phyloP scores from a whole-genome alignment of 2,797 vertebrate species.

The Anguilla pacifica region DNA sequence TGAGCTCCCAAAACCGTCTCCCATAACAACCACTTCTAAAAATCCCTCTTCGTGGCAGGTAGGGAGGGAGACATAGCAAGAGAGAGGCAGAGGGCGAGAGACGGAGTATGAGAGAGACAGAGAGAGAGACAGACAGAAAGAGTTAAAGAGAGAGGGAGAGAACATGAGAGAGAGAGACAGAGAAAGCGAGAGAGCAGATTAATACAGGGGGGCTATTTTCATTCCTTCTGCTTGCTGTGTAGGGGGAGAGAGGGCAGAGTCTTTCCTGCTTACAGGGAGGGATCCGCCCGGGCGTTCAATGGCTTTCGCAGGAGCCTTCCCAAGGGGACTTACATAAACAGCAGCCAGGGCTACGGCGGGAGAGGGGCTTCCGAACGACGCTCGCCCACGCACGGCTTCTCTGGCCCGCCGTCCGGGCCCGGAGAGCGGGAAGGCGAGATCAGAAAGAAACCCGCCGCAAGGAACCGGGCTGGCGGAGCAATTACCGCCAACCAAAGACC shows the following conservation, averaged over 20 bases:
- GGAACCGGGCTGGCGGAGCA: not conserved
- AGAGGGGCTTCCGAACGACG: slow-evolving; percentile 9
- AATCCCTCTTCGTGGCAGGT: not conserved
- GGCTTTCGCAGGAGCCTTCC: slow-evolving; percentile 20
- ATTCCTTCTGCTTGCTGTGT: not conserved
- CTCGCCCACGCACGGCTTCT: not conserved
- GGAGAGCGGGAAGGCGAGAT: not conserved
- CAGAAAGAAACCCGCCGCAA: not conserved
- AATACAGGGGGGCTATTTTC: not conserved
- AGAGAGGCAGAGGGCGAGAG: not conserved
- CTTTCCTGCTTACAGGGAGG: not conserved
- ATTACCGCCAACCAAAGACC: not conserved
- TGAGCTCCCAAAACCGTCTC: not conserved
- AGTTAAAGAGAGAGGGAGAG: not conserved
- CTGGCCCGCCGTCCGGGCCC: not conserved
- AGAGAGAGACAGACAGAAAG: not conserved
- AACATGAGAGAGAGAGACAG: not conserved
- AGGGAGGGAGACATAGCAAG: not conserved
- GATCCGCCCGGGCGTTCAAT: slow-evolving; percentile 20
- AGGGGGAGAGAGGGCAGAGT: slow-evolving; percentile 7
- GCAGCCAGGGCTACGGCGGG: not conserved
- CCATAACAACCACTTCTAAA: not conserved
- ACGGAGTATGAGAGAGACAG: no score
- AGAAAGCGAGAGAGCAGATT: not conserved
- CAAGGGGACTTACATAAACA: slow-evolving; percentile 31